Conservation (phyloP, 2,888 invertebrate genomes). For the Apodemia mormo region DNA sequence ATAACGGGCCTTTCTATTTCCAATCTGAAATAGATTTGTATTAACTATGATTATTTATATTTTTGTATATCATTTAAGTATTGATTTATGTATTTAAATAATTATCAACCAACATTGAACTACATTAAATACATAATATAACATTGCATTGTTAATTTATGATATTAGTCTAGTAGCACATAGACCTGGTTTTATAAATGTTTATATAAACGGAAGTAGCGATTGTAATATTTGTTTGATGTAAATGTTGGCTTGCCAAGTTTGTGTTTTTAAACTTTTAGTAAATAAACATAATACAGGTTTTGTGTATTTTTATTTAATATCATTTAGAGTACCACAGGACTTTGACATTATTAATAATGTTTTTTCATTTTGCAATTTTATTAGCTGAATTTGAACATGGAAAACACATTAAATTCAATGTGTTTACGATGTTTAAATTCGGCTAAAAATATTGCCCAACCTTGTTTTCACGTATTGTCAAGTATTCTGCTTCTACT, state of each 20-base stretch:
- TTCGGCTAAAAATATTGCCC: no score
- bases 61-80: neutral
- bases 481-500: no score
- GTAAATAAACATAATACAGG: neutral
- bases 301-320: neutral
- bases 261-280: neutral
- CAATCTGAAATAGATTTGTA: neutral
- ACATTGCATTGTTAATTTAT: neutral
- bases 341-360: neutral
- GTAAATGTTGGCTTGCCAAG: neutral
- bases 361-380: no score
- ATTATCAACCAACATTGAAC: neutral
- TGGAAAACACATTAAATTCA: no score
- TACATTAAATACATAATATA: constrained; percentile 4
- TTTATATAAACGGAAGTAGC: constrained; percentile 7
- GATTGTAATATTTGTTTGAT: neutral
- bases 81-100: neutral
- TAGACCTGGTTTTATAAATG: constrained; percentile 1
- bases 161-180: neutral
- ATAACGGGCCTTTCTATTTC: no score
- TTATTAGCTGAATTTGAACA: no score
- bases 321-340: neutral
- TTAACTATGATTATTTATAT: no score
- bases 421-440: no score
- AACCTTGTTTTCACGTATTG: no score